Evolutionary conservation across 37 sponge, comb jelly and placozoan species (phyloP).

Genomic region (Halichondria panicea): DNA sequence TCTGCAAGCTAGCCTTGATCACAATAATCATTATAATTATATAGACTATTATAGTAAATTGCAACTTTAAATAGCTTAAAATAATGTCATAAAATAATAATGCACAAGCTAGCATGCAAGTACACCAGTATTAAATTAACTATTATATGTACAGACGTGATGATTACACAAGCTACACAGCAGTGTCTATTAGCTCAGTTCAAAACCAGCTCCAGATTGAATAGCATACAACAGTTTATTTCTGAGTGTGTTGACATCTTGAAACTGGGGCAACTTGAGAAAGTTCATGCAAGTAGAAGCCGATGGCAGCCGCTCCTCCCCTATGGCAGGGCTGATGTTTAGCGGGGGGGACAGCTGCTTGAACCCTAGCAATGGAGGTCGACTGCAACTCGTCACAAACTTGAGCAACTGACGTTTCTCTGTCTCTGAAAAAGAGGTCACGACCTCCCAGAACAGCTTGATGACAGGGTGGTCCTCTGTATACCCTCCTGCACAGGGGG

Average conservation of each 20-base stretch:
- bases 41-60: too few relatives aligned
- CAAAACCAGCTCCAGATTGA: conserved; percentile 93
- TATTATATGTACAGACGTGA: not conserved
- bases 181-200: conserved; percentile 87
- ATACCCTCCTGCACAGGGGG: conserved; percentile 64
- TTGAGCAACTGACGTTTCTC: conserved; percentile 83
- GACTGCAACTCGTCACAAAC: conserved; percentile 97
- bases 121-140: not conserved
- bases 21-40: too few relatives aligned
- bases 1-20: too few relatives aligned
- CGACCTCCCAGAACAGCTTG: conserved; percentile 89
- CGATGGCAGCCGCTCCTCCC: conserved; percentile 81
- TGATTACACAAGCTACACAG: not conserved
- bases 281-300: conserved; percentile 98
- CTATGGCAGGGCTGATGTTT: conserved; percentile 62
- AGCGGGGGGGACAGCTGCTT: conserved; percentile 90
- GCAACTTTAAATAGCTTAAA: too few relatives aligned
- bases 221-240: conserved; percentile 91
- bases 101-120: too few relatives aligned
- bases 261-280: conserved; percentile 86
- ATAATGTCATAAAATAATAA: too few relatives aligned
- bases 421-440: conserved; percentile 60
- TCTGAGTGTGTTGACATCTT: conserved; percentile 49
- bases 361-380: conserved; percentile 97
- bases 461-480: conserved; percentile 65